Conservation (phyloP, 1,140 invertebrate species). For the Homalodisca vitripennis region DNA sequence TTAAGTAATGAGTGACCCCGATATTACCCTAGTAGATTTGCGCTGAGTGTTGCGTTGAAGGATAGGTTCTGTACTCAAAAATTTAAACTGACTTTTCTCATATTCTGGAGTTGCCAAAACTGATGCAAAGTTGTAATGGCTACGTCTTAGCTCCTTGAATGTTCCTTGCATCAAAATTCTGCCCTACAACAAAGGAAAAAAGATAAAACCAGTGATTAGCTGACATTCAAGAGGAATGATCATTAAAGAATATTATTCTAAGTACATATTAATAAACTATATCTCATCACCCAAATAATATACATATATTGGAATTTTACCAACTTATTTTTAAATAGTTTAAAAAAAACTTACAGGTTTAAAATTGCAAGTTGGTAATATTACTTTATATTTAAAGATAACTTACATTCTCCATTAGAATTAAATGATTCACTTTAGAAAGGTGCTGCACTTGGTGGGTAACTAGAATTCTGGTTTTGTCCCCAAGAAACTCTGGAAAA, state of each 20-base stretch:
- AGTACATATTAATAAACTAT: too few species aligned
- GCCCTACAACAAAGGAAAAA: neutral
- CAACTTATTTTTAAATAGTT: too few species aligned
- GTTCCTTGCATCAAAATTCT: constrained; percentile 12
- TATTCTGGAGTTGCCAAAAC: constrained; percentile 8
- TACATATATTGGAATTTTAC: too few species aligned
- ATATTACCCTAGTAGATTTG: constrained; percentile 3
- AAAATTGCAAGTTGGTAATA: too few species aligned
- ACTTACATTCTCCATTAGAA: constrained; percentile 70
- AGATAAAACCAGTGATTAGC: neutral
- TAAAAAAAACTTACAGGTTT: too few species aligned
- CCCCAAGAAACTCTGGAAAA: constrained; percentile 48
- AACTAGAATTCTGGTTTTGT: constrained; percentile 71
- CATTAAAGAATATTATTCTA: too few species aligned
- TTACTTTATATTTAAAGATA: too few species aligned
- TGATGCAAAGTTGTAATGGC: neutral
- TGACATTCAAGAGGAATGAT: too few species aligned
- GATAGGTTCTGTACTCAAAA: neutral
- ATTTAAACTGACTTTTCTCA: constrained; percentile 1
- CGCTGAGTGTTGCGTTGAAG: neutral
- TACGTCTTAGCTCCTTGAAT: constrained; percentile 16
- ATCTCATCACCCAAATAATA: too few species aligned
- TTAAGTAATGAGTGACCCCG: neutral
- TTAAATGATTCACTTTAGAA: constrained; percentile 67
- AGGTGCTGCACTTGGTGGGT: constrained; percentile 85